phyloP scores from a whole-genome alignment of 1,140 invertebrate genomes.

The Drosophila sucinea region DNA sequence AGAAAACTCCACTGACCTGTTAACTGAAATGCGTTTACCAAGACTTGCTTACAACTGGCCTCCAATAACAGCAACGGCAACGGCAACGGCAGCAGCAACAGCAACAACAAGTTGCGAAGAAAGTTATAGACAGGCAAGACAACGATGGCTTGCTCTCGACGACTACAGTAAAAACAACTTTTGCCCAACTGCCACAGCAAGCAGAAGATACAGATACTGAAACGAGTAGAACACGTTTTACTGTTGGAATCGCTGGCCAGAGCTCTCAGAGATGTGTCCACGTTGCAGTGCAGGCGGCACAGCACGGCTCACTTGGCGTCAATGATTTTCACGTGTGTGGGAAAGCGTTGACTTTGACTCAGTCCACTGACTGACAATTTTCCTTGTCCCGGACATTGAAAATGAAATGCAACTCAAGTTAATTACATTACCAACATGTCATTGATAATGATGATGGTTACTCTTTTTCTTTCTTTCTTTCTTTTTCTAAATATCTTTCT shows the following conservation, averaged over 20 bases:
- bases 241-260: constrained; percentile 53
- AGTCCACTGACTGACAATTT: constrained; percentile 60
- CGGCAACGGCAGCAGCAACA: constrained; percentile 26
- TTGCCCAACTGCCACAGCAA: constrained; percentile 66
- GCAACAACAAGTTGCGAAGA: constrained; percentile 67
- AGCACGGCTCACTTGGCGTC: constrained; percentile 12
- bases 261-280: constrained; percentile 18
- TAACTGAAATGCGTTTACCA: constrained; percentile 71
- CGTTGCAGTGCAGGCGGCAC: constrained; percentile 13
- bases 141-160: constrained; percentile 27
- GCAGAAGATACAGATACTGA: constrained; percentile 45
- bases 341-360: constrained; percentile 65
- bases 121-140: constrained; percentile 67
- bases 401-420: constrained; percentile 74
- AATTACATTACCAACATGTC: constrained; percentile 71
- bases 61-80: constrained; percentile 33
- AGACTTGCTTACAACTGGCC: constrained; percentile 57
- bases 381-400: constrained; percentile 77
- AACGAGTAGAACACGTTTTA: constrained; percentile 80
- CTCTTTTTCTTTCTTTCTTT: constrained; percentile 1
- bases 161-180: constrained; percentile 80
- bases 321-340: constrained; percentile 47
- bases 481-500: neutral
- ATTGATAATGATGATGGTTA: constrained; percentile 21
- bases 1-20: constrained; percentile 81